Percentiles rank a stretch among this genome's conserved stretches.
phyloP scores from a whole-genome alignment of 1,140 invertebrate species.

The Campoletis sonorensis region DNA sequence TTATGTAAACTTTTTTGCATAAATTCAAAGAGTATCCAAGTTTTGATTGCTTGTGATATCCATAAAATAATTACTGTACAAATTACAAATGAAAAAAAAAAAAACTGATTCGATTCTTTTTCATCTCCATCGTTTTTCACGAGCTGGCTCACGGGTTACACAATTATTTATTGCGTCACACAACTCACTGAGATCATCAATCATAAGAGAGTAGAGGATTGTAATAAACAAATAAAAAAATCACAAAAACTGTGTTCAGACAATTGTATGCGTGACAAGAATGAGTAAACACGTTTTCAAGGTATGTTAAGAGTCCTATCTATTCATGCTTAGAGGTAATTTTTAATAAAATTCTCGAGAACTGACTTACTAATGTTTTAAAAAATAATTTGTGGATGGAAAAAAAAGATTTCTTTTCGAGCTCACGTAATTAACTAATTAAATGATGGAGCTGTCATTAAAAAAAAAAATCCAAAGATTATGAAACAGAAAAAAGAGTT shows the following conservation, averaged over 20 bases:
- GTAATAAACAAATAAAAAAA: neutral
- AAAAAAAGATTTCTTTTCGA: no score
- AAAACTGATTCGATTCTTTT: neutral
- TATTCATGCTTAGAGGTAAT: neutral
- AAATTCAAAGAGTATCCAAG: no score
- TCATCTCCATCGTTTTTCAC: neutral
- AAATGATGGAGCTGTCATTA: no score
- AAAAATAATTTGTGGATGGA: neutral
- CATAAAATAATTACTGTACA: no score
- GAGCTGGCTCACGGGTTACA: neutral
- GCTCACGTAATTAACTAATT: no score
- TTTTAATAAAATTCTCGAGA: neutral
- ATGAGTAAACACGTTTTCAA: neutral
- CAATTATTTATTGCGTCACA: neutral
- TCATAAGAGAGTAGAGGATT: slow-evolving; percentile 1
- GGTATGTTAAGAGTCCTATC: neutral
- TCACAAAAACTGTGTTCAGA: neutral
- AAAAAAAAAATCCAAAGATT: no score
- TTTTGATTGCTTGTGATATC: no score
- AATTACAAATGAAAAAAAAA: no score
- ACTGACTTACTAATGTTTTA: neutral
- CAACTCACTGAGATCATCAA: neutral
- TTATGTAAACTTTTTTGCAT: no score
- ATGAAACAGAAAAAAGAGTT: no score
- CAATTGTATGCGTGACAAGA: neutral